phyloP scores from a whole-genome alignment of 2,888 invertebrate genomes.

The Luperina testacea region DNA sequence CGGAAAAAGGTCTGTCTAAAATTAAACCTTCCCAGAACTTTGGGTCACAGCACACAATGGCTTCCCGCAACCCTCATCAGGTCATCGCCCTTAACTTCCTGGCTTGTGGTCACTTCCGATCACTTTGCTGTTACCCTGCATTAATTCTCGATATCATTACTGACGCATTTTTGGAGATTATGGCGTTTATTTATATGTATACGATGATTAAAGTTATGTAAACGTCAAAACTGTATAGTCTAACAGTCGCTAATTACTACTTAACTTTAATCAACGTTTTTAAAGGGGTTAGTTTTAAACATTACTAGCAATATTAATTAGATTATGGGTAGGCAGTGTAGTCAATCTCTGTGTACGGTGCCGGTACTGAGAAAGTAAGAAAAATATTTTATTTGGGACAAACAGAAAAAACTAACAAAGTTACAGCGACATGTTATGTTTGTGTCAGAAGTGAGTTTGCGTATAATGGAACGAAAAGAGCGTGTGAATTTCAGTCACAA shows the following conservation, averaged over 20 bases:
- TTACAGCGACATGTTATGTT: too few species aligned
- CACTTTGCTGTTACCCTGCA: not conserved
- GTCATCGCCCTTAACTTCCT: slow-evolving; percentile 20
- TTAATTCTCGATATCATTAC: slow-evolving; percentile 6
- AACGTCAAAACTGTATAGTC: too few species aligned
- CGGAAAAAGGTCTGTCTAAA: slow-evolving; percentile 20
- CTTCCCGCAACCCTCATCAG: slow-evolving; percentile 17
- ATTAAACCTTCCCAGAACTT: slow-evolving; percentile 18
- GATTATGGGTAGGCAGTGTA: too few species aligned
- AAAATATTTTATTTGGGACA: too few species aligned
- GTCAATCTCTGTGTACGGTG: too few species aligned
- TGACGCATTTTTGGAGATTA: not conserved
- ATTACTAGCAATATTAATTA: not conserved
- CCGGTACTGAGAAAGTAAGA: too few species aligned
- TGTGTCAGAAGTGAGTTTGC: too few species aligned
- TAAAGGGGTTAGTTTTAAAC: not conserved
- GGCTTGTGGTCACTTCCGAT: slow-evolving; percentile 24
- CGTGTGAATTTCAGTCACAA: not conserved
- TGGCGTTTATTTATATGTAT: not conserved
- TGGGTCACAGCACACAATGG: slow-evolving; percentile 16
- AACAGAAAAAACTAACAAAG: too few species aligned
- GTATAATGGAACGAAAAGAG: too few species aligned
- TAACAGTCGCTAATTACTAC: too few species aligned
- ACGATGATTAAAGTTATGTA: too few species aligned
- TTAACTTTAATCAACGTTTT: not conserved